These are phyloP conservation scores for Tychaedon coryphoeus DNA, from an alignment of 2,113 vertebrate genomes.

Conservation along the genomic window DNA sequence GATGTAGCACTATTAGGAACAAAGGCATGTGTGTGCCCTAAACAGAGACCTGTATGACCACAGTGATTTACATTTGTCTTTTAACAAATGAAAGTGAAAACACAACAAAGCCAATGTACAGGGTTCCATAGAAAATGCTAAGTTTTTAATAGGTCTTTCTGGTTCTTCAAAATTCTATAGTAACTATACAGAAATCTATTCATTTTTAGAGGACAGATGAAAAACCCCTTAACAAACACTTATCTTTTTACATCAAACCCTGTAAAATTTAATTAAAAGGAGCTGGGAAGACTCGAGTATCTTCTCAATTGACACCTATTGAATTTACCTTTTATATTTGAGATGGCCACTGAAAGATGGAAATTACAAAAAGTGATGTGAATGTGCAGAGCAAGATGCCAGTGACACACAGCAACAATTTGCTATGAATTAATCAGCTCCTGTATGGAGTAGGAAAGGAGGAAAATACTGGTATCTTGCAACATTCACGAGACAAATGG, in stretches of 20 bases:
- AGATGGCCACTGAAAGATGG: not conserved
- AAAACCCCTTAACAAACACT: not conserved
- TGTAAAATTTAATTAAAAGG: not conserved
- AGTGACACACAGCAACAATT: not conserved
- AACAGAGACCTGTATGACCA: not conserved
- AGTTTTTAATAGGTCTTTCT: not conserved
- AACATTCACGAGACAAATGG: not conserved
- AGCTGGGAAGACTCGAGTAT: not conserved
- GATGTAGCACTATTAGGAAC: not conserved
- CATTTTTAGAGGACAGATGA: not conserved
- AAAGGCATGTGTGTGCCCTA: not conserved
- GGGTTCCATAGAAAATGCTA: not conserved
- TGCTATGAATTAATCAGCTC: not conserved
- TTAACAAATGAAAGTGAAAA: not conserved
- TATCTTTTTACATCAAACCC: not conserved
- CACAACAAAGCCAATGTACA: not conserved
- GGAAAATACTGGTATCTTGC: not conserved
- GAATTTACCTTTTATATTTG: not conserved
- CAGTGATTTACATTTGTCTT: not conserved
- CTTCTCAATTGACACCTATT: not conserved
- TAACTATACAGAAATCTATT: not conserved
- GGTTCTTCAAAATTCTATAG: not conserved
- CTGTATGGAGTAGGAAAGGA: not conserved
- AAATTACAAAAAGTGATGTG: not conserved
- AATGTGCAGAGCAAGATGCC: not conserved